Percentiles rank a stretch among this genome's conserved stretches.
Evolutionary conservation across 2,797 vertebrate genomes (phyloP).

Genomic region (Limnodromus scolopaceus): DNA sequence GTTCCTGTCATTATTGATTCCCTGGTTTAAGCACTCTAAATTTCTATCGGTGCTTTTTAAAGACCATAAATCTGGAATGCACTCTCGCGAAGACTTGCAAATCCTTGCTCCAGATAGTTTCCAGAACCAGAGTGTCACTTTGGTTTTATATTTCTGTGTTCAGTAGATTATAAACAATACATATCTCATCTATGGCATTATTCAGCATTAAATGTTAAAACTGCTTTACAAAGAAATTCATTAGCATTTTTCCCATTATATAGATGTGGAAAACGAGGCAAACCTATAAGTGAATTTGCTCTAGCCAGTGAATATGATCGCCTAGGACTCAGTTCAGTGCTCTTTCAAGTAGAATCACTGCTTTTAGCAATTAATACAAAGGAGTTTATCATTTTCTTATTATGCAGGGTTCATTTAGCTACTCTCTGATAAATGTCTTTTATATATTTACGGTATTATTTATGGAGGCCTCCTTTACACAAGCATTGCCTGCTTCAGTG

Average conservation of each 20-base stretch:
- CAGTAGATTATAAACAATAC: not conserved
- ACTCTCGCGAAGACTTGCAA: not conserved
- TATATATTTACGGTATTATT: slow-evolving; percentile 29
- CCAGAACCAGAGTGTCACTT: not conserved
- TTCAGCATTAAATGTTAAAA: slow-evolving; percentile 11
- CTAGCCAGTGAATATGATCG: slow-evolving; percentile 13
- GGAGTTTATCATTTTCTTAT: slow-evolving; percentile 49
- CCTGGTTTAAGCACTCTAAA: not conserved
- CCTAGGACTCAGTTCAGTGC: slow-evolving; percentile 23
- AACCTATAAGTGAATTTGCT: slow-evolving; percentile 20
- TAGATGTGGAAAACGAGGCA: slow-evolving; percentile 22
- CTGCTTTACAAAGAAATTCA: not conserved
- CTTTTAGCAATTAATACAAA: slow-evolving; percentile 55
- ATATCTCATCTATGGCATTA: not conserved
- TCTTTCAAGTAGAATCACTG: slow-evolving; percentile 27
- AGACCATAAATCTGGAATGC: not conserved
- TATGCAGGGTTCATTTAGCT: slow-evolving; percentile 51
- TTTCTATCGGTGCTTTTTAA: not conserved
- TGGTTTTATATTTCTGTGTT: not conserved
- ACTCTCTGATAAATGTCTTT: not conserved
- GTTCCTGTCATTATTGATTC: not conserved
- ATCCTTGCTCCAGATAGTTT: not conserved
- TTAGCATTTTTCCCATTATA: not conserved
- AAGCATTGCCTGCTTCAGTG: not conserved
- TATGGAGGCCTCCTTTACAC: not conserved